These are phyloP conservation scores for Phrynosoma blainvillii DNA, from an alignment of 2,113 vertebrate genomes.

Conservation along the genomic window DNA sequence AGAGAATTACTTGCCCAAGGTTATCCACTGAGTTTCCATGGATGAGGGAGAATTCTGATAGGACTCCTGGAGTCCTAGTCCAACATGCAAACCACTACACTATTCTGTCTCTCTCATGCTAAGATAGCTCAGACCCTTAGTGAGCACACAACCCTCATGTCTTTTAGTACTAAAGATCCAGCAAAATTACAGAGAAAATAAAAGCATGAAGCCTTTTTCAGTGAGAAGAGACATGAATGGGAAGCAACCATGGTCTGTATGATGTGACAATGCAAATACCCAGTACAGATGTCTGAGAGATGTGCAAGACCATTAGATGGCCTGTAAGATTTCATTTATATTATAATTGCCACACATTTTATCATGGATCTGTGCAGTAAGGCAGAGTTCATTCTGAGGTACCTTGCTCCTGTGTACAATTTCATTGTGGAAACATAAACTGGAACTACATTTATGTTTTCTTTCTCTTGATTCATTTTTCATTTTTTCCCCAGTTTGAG, in stretches of 20 bases:
- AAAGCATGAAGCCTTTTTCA: not conserved
- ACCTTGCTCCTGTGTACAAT: not conserved
- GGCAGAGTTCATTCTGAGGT: not conserved
- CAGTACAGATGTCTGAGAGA: not conserved
- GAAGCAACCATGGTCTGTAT: not conserved
- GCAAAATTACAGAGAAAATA: not conserved
- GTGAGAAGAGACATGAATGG: not conserved
- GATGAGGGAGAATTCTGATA: too few species aligned
- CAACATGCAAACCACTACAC: too few species aligned
- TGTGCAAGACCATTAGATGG: not conserved
- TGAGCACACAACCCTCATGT: not conserved
- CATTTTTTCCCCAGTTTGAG: not conserved
- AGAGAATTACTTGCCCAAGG: too few species aligned
- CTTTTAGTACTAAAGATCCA: not conserved
- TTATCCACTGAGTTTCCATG: too few species aligned
- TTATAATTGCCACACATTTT: not conserved
- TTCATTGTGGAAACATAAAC: not conserved
- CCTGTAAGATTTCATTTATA: not conserved
- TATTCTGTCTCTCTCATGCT: too few species aligned
- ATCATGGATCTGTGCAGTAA: not conserved
- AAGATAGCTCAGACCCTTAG: not conserved
- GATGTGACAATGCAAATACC: not conserved
- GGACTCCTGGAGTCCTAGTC: too few species aligned
- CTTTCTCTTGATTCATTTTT: not conserved
- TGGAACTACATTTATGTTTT: not conserved